Evolutionary conservation across 2,797 vertebrate species (phyloP).

Genomic region (Chloroceryle amazona): DNA sequence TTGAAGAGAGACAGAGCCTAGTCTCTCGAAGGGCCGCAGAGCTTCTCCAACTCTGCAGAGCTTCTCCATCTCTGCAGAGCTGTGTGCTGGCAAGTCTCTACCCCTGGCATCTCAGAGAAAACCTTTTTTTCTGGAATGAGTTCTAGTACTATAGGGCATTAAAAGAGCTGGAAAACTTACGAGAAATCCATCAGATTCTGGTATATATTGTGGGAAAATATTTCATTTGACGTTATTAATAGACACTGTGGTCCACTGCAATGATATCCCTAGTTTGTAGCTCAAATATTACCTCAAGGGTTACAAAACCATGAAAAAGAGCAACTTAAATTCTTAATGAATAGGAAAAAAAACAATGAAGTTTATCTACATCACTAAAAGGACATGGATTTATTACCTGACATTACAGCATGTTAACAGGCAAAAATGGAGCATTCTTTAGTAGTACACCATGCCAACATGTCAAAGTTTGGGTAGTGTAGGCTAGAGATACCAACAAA

Average conservation of each 20-base stretch:
- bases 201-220: neutral
- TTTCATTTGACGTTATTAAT: neutral
- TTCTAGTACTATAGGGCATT: neutral
- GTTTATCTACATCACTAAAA: neutral
- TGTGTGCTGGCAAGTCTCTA: neutral
- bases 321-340: neutral
- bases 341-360: neutral
- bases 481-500: neutral
- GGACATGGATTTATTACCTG: neutral
- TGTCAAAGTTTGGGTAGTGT: neutral
- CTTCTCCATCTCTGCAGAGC: neutral
- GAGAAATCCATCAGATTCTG: neutral
- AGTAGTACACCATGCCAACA: neutral
- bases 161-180: neutral
- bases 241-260: neutral
- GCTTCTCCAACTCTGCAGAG: accelerated
- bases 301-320: neutral
- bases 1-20: neutral
- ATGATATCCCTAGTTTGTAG: neutral
- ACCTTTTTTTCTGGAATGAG: neutral
- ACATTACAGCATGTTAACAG: neutral
- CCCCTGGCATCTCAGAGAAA: neutral
- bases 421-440: neutral
- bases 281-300: neutral
- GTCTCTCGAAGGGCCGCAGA: neutral